These are phyloP conservation scores for Eospalax fontanierii DNA, from an alignment of 2,797 vertebrate genomes.

Conservation along the genomic window DNA sequence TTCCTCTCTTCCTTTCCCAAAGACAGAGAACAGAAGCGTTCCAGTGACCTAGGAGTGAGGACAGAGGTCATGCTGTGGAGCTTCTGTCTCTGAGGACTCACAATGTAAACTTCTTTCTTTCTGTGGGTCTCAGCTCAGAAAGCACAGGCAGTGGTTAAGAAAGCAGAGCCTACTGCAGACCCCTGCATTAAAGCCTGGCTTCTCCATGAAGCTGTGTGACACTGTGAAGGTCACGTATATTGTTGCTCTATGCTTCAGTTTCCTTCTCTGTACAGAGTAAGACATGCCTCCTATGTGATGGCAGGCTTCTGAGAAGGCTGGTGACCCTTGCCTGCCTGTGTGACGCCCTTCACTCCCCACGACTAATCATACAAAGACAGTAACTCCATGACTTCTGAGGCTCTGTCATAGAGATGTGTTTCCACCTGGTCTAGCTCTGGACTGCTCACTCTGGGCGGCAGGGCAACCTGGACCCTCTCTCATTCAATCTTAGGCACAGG, in stretches of 20 bases:
- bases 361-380: background rate
- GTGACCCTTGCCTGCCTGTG: too few species aligned
- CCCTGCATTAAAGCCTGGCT: background rate
- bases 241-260: background rate
- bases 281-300: background rate
- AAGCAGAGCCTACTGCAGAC: background rate
- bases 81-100: background rate
- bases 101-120: background rate
- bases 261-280: too few species aligned
- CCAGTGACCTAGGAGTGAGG: background rate
- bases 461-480: background rate
- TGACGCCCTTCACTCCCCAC: background rate
- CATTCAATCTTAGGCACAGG: background rate
- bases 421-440: background rate
- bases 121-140: background rate
- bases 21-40: background rate
- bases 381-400: background rate
- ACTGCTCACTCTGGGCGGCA: background rate
- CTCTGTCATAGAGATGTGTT: background rate
- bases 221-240: background rate
- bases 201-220: rapidly evolving
- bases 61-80: background rate
- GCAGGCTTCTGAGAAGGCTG: background rate
- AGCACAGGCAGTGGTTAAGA: background rate
- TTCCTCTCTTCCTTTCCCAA: background rate